Percentiles rank a stretch among this genome's conserved stretches.
Evolutionary conservation across 2,797 vertebrate genomes (phyloP).

Genomic region (Parotocinclus haroldoi): DNA sequence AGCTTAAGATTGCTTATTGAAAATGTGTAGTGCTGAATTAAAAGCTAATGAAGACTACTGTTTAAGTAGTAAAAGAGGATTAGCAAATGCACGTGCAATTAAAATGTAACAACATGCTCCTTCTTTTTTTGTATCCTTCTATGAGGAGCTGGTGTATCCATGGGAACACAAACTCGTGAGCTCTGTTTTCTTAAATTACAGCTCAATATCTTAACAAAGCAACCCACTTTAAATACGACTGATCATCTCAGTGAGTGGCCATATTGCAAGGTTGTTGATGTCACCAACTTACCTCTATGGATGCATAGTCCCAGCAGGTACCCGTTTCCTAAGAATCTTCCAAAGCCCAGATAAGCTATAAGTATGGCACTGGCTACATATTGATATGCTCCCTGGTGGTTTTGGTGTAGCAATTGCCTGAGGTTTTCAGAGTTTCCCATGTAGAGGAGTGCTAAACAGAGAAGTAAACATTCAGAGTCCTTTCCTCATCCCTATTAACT

Average conservation of each 20-base stretch:
- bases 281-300: slow-evolving; percentile 39
- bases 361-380: slow-evolving; percentile 16
- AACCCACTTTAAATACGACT: slow-evolving; percentile 27
- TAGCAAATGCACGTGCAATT: slow-evolving; percentile 2
- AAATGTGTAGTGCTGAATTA: slow-evolving; percentile 28
- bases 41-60: slow-evolving; percentile 15
- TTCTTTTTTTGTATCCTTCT: slow-evolving; percentile 15
- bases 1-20: slow-evolving; percentile 5
- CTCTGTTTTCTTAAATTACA: slow-evolving; percentile 17
- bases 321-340: slow-evolving; percentile 21
- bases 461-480: slow-evolving; percentile 29
- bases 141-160: slow-evolving; percentile 39
- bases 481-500: slow-evolving; percentile 25
- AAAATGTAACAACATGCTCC: slow-evolving; percentile 9
- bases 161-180: slow-evolving; percentile 38
- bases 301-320: slow-evolving; percentile 23
- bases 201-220: slow-evolving; percentile 22
- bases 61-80: too few species aligned
- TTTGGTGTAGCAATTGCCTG: slow-evolving; percentile 25
- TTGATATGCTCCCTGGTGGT: slow-evolving; percentile 14
- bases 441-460: slow-evolving; percentile 24
- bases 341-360: slow-evolving; percentile 32
- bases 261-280: slow-evolving; percentile 36
- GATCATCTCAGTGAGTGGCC: not conserved
- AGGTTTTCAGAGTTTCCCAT: slow-evolving; percentile 30